Percentiles rank a stretch among this genome's conserved stretches.
These are phyloP conservation scores for Melanotaenia trifasciata DNA, from an alignment of 2,797 vertebrate genomes.

Conservation along the genomic window DNA sequence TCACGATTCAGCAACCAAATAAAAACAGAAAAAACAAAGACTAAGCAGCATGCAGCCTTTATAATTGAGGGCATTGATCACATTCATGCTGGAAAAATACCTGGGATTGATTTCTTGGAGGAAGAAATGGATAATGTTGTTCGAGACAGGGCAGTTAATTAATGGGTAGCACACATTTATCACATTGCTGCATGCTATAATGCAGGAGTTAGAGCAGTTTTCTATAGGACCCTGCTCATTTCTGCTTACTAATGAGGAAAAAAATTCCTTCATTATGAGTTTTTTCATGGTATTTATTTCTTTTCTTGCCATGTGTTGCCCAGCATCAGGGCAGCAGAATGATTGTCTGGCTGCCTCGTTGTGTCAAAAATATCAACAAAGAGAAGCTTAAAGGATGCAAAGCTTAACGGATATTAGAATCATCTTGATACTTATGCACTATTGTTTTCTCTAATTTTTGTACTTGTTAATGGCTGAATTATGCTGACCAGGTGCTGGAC, in stretches of 20 bases:
- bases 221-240: neutral
- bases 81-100: conserved; percentile 24
- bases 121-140: conserved; percentile 23
- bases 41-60: conserved; percentile 6
- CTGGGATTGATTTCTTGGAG: conserved; percentile 36
- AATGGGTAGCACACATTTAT: conserved; percentile 25
- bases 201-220: neutral
- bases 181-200: conserved; percentile 18
- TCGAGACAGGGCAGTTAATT: conserved; percentile 34
- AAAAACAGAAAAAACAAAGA: conserved; percentile 13
- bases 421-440: no score
- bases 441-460: no score
- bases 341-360: no score
- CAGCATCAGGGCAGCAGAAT: no score
- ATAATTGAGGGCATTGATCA: conserved; percentile 50
- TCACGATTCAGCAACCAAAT: conserved; percentile 9
- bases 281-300: neutral
- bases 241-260: conserved; percentile 3
- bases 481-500: no score
- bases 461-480: no score
- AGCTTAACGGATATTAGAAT: no score
- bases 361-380: no score
- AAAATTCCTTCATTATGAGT: neutral
- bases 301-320: no score
- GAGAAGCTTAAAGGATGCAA: no score